These are phyloP conservation scores for Synanthedon andrenaeformis DNA, from an alignment of 2,888 invertebrate genomes.

Conservation along the genomic window DNA sequence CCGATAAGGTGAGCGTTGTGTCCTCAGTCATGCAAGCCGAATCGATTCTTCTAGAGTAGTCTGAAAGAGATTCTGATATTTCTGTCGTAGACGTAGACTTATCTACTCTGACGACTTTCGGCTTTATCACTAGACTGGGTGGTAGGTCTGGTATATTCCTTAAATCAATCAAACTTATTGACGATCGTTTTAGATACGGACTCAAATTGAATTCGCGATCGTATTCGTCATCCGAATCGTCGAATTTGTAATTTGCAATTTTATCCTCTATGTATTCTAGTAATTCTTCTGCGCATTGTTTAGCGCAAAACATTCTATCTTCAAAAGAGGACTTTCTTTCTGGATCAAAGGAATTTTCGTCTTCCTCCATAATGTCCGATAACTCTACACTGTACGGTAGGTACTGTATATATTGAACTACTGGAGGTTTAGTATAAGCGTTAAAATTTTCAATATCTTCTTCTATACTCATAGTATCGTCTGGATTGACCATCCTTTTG, in stretches of 20 bases:
- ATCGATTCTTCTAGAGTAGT: slow-evolving; percentile 42
- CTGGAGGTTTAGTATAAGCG: slow-evolving; percentile 49
- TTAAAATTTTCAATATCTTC: slow-evolving; percentile 56
- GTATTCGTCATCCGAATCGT: slow-evolving; percentile 29
- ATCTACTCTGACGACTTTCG: slow-evolving; percentile 46
- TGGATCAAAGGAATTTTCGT: slow-evolving; percentile 42
- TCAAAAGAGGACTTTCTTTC: slow-evolving; percentile 32
- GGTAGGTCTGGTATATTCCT: slow-evolving; percentile 57
- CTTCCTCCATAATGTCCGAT: slow-evolving; percentile 60
- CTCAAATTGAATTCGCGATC: slow-evolving; percentile 42
- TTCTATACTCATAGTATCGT: slow-evolving; percentile 53
- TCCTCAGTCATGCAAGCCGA: slow-evolving; percentile 57
- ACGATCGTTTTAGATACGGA: slow-evolving; percentile 36
- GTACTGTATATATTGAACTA: slow-evolving; percentile 32
- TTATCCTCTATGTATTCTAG: slow-evolving; percentile 44
- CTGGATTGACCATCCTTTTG: slow-evolving; percentile 17
- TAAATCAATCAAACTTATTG: slow-evolving; percentile 55
- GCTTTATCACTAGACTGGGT: slow-evolving; percentile 52
- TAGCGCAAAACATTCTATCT: slow-evolving; percentile 30
- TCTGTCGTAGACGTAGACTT: slow-evolving; percentile 60
- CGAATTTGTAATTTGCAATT: slow-evolving; percentile 31
- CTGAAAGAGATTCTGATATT: slow-evolving; percentile 48
- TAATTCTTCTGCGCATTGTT: slow-evolving; percentile 40
- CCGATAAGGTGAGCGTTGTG: slow-evolving; percentile 37
- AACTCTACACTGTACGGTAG: slow-evolving; percentile 52